Base-by-base conservation (phyloP, 2,888 invertebrate genomes). In the Endomychus coccineus region DNA sequence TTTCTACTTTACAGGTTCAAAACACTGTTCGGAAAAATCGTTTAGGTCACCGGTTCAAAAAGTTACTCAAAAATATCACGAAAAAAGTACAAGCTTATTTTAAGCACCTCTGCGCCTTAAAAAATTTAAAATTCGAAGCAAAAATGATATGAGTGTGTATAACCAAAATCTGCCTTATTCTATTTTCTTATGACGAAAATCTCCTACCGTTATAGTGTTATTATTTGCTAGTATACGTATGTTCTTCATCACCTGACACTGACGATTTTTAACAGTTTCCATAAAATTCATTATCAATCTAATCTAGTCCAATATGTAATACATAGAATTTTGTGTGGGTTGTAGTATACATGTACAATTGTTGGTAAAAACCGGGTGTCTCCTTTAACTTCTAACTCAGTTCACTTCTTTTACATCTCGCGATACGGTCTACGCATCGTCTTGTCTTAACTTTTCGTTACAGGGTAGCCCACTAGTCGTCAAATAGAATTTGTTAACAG, bases 51-150 rank as follows among this genome's bases (percentile, higher is more conserved):
- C 70, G 70, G 70, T 69, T 68, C 70, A 66, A 70, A 68, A 66
- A 62, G 52, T 50, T 54, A 61, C 57, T 52, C 59, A 57, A 63
- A 68, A 61, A 71, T 73, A 74, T 74, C 74, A 74, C 69, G 71
- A 73, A 69, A 74, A 75, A 74, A 76, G 76, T 76, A 76, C 77
- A 77, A 77, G 76, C 75, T 76, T 76, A 74, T 74, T 76, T 75
- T 71, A 71, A 77, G 76, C 77, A 77, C 77, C 76, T 77, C 75
- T 75, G 77, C 77, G 77, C 77, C 77, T 77, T 77, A 77, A n/a
- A n/a, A n/a, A 74, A 74, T 73, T 73, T 71, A 73, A 67, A 68
- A 64, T 66, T 67, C 64, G 65, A 70, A 69, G 66, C 60, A 62
- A 68, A 62, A 64, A 65, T 66, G 66, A 66, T 66, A 67, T 67